Percentiles rank a stretch among this genome's conserved stretches.
Conservation (phyloP, 1,140 invertebrate genomes). For the Drosophila insularis region DNA sequence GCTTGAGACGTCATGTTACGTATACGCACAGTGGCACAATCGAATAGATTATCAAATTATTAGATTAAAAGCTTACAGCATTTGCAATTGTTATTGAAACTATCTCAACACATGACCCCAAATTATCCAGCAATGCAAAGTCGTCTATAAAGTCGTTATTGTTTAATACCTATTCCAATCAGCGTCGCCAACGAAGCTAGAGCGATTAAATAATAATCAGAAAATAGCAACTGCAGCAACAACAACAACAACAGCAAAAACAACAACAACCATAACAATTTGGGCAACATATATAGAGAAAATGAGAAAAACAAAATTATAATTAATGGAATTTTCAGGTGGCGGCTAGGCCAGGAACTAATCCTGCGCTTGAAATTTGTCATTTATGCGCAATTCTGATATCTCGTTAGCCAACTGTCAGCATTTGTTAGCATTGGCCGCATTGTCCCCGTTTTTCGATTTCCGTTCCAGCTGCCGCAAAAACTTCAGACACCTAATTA, state of each 20-base stretch:
- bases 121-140: slow-evolving; percentile 51
- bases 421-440: slow-evolving; percentile 57
- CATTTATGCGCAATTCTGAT: slow-evolving; percentile 51
- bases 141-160: slow-evolving; percentile 19
- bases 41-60: slow-evolving; percentile 8
- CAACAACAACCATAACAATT: too few relatives aligned
- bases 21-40: slow-evolving; percentile 41
- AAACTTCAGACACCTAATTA: slow-evolving; percentile 70
- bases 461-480: slow-evolving; percentile 66
- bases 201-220: slow-evolving; percentile 66
- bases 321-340: slow-evolving; percentile 71
- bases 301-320: slow-evolving; percentile 41
- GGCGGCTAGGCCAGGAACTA: slow-evolving; percentile 39
- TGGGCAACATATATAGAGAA: background rate
- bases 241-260: too few relatives aligned
- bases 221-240: slow-evolving; percentile 12
- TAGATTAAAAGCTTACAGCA: slow-evolving; percentile 47
- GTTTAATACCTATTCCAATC: slow-evolving; percentile 42
- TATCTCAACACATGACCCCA: slow-evolving; percentile 48
- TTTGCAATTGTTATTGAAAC: slow-evolving; percentile 30
- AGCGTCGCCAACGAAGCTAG: slow-evolving; percentile 45
- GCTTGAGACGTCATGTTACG: slow-evolving; percentile 37
- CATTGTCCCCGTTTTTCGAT: slow-evolving; percentile 36
- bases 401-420: slow-evolving; percentile 79
- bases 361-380: slow-evolving; percentile 66